phyloP scores from a whole-genome alignment of 2,113 vertebrate species.

The Zapus hudsonius region DNA sequence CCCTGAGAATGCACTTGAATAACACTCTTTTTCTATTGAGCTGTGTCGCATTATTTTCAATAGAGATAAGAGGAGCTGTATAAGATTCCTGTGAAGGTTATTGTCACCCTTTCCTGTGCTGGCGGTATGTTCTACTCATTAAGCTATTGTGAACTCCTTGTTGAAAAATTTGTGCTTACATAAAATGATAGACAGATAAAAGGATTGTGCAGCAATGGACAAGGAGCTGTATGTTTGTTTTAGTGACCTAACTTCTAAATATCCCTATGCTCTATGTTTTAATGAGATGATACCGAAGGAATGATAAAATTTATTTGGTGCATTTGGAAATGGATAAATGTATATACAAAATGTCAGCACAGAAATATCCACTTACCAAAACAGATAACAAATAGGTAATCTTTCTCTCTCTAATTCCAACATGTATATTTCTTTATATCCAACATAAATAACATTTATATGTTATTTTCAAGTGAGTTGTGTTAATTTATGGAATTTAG shows the following conservation, averaged over 20 bases:
- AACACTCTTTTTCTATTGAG: background rate
- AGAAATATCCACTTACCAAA: background rate
- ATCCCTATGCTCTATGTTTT: background rate
- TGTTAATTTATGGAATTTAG: background rate
- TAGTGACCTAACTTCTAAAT: slow-evolving; percentile 13
- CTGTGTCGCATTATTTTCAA: slow-evolving; percentile 27
- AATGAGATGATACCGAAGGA: background rate
- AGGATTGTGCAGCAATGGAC: background rate
- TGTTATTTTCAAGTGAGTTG: background rate
- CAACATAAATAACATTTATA: background rate
- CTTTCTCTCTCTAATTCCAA: too few relatives aligned
- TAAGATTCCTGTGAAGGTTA: slow-evolving; percentile 10
- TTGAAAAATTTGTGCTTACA: slow-evolving; percentile 18
- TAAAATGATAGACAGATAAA: slow-evolving; percentile 48
- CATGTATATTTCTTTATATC: background rate
- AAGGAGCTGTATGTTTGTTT: background rate
- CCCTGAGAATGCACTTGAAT: slow-evolving; percentile 22
- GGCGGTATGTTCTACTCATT: slow-evolving; percentile 3
- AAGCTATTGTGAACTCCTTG: slow-evolving; percentile 33
- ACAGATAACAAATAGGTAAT: background rate
- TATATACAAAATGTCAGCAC: background rate
- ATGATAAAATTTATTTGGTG: background rate
- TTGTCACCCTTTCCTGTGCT: background rate
- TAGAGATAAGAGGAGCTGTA: slow-evolving; percentile 28
- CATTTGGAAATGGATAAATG: background rate